Conservation (phyloP, 2,113 vertebrate genomes). For the Peucedramus taeniatus region DNA sequence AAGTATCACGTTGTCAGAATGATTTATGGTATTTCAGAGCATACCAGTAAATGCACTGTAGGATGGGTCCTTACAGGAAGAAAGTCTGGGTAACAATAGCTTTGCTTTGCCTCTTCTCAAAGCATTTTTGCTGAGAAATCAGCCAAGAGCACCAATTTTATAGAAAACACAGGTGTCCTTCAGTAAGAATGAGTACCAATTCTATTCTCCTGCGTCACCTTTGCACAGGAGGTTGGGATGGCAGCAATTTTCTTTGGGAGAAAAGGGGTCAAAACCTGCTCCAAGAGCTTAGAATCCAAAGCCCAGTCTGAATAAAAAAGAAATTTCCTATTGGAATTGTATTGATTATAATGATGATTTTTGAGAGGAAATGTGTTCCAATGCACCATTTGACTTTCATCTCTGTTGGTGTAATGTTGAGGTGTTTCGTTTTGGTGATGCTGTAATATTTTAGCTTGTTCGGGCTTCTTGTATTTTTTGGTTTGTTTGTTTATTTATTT, state of each 20-base stretch:
- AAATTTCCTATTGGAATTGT: not conserved
- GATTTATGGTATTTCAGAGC: slow-evolving; percentile 62
- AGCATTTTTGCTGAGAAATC: not conserved
- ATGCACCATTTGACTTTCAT: not conserved
- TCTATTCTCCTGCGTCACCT: not conserved
- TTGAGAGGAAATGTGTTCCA: not conserved
- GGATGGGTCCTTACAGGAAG: slow-evolving; percentile 17
- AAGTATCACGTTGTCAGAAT: slow-evolving; percentile 53
- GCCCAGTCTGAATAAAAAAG: not conserved
- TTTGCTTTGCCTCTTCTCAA: not conserved
- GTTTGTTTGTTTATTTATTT: not conserved
- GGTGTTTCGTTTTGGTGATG: not conserved
- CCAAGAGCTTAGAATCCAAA: not conserved
- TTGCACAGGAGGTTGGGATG: not conserved
- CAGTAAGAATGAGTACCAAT: not conserved
- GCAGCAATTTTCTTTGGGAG: not conserved
- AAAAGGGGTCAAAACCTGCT: not conserved
- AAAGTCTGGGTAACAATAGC: slow-evolving; percentile 33
- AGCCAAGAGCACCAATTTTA: not conserved
- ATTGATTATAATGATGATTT: not conserved
- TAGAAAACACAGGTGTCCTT: not conserved
- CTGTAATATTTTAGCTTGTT: not conserved
- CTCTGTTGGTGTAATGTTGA: not conserved
- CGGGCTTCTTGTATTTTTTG: not conserved
- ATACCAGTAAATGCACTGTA: slow-evolving; percentile 20